Evolutionary conservation across 2,113 vertebrate species (phyloP), one percentile per base, ranked within the genome.

Genomic region (Thalassarche chlororhynchos): DNA sequence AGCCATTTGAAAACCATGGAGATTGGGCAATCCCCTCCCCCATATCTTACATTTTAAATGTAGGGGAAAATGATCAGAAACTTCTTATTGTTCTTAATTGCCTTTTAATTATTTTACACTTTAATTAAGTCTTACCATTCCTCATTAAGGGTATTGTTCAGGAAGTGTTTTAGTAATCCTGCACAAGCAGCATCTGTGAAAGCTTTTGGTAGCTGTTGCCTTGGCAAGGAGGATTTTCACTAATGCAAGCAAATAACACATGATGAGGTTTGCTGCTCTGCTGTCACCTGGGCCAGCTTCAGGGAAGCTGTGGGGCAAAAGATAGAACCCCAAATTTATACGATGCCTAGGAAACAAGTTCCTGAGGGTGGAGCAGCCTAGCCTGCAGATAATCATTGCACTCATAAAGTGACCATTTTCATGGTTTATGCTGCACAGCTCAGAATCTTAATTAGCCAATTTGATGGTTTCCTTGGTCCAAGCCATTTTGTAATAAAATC

Each of bases 41-140:
- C 42, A 24, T 31, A 42, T 34, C 52, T 64, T 77, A 17, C 25
- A 46, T 75, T 86, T 71, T 61, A 86, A 94, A 81, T 55, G 52
- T 40, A 38, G 16, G 8, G 21, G 62, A 13, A 89, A 89, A 93
- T 46, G 44, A 80, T 77, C 57, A 84, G 94, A 77, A 93, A 83
- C 55, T 85, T 76, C 38, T 93, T 88, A 86, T 79, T 93, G 79
- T 54, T 79, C 78, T 96, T 95, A 87, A 96, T 89, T 96, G 91
- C 90, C 89, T 96, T 91, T 92, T 97, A 97, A 96, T 95, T 95
- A 94, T 88, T 96, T 82, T 78, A 64, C 5, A 9, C 61, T 95
- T 96, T 96, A 96, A 96, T 97, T 96, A 97, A 96, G 79, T 91
- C 71, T 96, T 68, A 82, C 93, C 40, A 79, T 96, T 95, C 46